Evolutionary conservation across 2,113 vertebrate species (phyloP), one percentile per base, ranked within the genome.

Genomic region (Cricetomys ansorgei): DNA sequence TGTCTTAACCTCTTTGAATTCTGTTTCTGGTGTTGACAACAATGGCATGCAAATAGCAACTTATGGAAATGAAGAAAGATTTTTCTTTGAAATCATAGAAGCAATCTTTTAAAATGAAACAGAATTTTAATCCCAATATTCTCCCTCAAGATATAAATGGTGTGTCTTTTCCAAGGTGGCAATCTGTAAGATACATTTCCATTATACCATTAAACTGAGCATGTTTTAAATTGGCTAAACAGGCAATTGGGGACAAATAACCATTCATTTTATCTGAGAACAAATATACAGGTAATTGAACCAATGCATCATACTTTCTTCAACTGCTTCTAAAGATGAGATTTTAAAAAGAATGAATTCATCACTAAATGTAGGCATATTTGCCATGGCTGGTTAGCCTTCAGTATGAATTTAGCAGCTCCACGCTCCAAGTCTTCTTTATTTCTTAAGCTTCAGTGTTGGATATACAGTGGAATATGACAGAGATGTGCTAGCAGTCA

Each of bases 91-190:
- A 85, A 55, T 62, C 85, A 12, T 43, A 53, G n/a, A 55, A 69
- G 40, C 6, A 25, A 62, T 37, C 8, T 25, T 87, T 43, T 55
- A 73, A 91, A 73, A 34, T 69, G 9, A 92, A 95, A 80, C 64
- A 23, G 34, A 95, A 64, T 93, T 91, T 94, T 83, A 91, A 67
- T 83, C 70, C 53, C 57, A 83, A 37, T 81, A 72, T 34, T 59
- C 8, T 40, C 48, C 40, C 15, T 73, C 25, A 64, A 92, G 67
- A 59, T 25, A 23, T 55, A 37, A 95, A 81, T 43, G 45, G 34
- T 81, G 19, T 81, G 19, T 85, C 93, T 91, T 48, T 81, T 8
- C 76, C 55, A 81, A 65, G 62, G 53, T 23, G 12, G 19, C 6
- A 29, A 27, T 85, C 40, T 48, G 8, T 48, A 86, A 85, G 23